Percentiles rank a stretch among this genome's conserved stretches.
phyloP scores from a whole-genome alignment of 2,797 vertebrate genomes.

The Sebastes vulpes region DNA sequence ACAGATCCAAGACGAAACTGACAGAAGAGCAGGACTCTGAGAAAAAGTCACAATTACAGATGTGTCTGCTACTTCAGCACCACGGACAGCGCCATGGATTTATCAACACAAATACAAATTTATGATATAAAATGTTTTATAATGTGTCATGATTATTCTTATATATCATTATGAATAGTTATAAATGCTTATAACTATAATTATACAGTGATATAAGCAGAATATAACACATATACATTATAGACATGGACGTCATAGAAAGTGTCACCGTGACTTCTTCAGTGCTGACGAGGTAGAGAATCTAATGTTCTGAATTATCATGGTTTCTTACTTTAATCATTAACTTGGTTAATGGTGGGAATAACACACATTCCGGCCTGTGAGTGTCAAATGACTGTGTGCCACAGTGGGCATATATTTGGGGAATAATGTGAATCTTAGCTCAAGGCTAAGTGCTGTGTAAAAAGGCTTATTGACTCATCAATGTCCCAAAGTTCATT shows the following conservation, averaged over 20 bases:
- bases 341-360: not conserved
- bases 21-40: not conserved
- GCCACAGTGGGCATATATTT: not conserved
- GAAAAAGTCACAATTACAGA: not conserved
- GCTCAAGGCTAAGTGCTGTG: not conserved
- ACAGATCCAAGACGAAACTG: not conserved
- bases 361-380: not conserved
- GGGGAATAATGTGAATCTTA: conserved; percentile 8
- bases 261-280: not conserved
- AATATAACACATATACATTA: not conserved
- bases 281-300: not conserved
- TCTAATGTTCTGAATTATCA: not conserved
- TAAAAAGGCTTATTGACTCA: conserved; percentile 28
- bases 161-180: not conserved
- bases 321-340: not conserved
- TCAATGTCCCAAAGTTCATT: conserved; percentile 25
- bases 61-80: not conserved
- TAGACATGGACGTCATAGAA: not conserved
- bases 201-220: not conserved
- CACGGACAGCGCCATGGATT: not conserved
- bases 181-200: not conserved
- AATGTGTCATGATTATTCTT: not conserved
- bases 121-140: not conserved
- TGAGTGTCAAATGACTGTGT: not conserved
- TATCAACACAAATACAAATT: not conserved